phyloP scores from a whole-genome alignment of 2,797 vertebrate species.

The Prionace glauca region DNA sequence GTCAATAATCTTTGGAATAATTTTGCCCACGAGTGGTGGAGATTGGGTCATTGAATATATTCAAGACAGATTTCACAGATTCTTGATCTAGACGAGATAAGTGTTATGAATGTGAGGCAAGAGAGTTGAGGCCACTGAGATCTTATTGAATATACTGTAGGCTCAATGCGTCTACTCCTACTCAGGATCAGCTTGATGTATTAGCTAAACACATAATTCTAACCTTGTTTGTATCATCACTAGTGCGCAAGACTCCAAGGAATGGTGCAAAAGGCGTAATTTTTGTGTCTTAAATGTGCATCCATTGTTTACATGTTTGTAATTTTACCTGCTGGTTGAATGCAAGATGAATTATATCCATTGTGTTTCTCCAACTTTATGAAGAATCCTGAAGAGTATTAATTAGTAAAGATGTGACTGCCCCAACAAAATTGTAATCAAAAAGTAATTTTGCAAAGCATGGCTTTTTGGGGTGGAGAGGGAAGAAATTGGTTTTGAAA shows the following conservation, averaged over 20 bases:
- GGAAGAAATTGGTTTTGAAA: neutral
- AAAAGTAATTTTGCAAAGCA: neutral
- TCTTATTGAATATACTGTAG: too few species aligned
- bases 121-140: too few species aligned
- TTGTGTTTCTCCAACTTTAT: neutral
- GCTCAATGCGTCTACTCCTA: too few species aligned
- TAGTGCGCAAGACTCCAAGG: neutral
- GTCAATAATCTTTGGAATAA: too few species aligned
- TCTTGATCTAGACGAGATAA: too few species aligned
- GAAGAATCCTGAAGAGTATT: neutral
- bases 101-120: too few species aligned
- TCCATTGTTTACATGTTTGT: neutral
- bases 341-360: neutral
- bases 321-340: neutral
- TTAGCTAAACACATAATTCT: neutral
- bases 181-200: too few species aligned
- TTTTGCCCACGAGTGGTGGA: too few species aligned
- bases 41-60: too few species aligned
- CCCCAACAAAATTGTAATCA: neutral
- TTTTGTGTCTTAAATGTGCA: neutral
- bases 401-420: neutral
- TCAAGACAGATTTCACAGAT: too few species aligned
- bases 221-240: neutral
- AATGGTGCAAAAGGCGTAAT: neutral
- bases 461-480: neutral